Evolutionary conservation across 2,888 invertebrate species (phyloP).

Genomic region (Ochropleura leucogaster): DNA sequence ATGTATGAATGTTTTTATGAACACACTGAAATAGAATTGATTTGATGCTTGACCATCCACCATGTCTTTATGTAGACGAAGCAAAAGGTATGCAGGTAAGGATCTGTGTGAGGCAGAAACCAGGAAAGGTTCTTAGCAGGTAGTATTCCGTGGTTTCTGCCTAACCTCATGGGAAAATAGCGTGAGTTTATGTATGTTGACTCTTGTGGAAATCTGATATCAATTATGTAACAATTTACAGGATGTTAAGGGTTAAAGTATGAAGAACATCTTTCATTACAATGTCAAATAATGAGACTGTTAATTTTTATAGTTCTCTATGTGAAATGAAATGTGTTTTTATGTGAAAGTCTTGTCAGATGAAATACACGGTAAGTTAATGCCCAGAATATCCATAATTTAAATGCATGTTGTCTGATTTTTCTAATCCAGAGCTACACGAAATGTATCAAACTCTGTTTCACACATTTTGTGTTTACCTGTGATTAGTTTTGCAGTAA

Average conservation of each 20-base stretch:
- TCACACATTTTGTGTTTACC: slow-evolving; percentile 23
- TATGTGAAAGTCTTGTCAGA: not conserved
- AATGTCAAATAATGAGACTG: not conserved
- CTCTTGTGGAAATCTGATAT: not conserved
- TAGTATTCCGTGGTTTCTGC: too few species aligned
- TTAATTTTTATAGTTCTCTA: not conserved
- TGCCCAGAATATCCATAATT: not conserved
- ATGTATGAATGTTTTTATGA: not conserved
- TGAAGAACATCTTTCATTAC: not conserved
- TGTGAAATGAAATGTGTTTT: not conserved
- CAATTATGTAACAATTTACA: not conserved
- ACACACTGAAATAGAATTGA: not conserved
- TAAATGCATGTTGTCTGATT: not conserved
- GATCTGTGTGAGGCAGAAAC: too few species aligned
- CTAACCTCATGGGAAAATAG: too few species aligned
- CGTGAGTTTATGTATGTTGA: not conserved
- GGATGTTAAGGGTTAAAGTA: not conserved
- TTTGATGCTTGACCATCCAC: not conserved
- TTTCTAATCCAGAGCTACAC: not conserved
- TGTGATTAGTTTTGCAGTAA: slow-evolving; percentile 25
- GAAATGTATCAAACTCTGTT: slow-evolving; percentile 4
- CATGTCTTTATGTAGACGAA: too few species aligned
- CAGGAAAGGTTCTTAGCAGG: too few species aligned
- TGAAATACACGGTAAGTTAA: not conserved
- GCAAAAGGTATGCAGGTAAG: too few species aligned